phyloP scores from a whole-genome alignment of 2,797 vertebrate species.

The Lepilemur septentrionalis region DNA sequence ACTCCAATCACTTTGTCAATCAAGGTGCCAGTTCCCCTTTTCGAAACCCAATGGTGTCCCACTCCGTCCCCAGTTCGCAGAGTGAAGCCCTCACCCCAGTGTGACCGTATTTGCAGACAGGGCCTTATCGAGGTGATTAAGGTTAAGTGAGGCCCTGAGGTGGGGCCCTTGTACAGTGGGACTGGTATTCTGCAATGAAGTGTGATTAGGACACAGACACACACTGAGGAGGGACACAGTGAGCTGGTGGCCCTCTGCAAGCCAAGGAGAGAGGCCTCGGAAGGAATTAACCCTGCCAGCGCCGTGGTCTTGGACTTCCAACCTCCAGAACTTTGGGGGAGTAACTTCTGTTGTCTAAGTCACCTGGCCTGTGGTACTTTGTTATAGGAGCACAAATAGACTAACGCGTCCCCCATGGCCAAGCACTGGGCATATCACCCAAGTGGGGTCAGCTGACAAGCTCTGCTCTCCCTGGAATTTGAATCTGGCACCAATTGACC shows the following conservation, averaged over 20 bases:
- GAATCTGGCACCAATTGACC: background rate
- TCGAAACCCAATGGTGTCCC: background rate
- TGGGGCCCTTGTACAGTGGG: background rate
- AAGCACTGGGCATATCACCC: background rate
- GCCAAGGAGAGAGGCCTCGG: background rate
- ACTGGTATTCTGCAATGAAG: background rate
- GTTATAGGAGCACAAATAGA: background rate
- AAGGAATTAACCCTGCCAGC: background rate
- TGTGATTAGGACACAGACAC: background rate
- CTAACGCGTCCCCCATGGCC: background rate
- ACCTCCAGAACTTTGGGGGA: background rate
- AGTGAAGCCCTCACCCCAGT: background rate
- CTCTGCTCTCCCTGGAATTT: background rate
- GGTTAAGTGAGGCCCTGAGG: background rate
- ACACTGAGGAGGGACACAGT: background rate
- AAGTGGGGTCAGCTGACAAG: background rate
- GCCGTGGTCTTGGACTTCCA: background rate
- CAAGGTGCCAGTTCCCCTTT: background rate
- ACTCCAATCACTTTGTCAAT: background rate
- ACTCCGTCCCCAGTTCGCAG: background rate
- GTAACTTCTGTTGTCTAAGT: background rate
- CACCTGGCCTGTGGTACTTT: background rate
- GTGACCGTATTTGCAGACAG: background rate
- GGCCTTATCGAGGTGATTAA: background rate
- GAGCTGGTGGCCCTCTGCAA: background rate